Evolutionary conservation across 2,113 vertebrate species (phyloP).

Genomic region (Calypte anna): DNA sequence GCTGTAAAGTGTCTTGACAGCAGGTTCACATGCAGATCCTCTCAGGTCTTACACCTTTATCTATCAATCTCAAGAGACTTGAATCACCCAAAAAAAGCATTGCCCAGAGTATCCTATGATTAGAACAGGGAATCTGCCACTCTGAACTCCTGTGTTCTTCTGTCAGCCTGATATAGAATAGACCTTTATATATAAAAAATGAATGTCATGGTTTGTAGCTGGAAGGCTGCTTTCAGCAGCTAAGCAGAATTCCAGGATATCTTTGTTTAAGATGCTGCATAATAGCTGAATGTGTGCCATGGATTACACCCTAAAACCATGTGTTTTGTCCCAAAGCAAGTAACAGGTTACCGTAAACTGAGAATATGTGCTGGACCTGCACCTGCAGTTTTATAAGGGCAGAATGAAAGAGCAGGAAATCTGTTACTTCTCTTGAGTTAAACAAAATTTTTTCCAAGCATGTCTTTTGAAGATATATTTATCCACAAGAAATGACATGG

Average conservation of each 20-base stretch:
- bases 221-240: not conserved
- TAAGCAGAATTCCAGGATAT: not conserved
- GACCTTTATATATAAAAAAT: not conserved
- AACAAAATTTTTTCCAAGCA: not conserved
- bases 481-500: not conserved
- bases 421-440: not conserved
- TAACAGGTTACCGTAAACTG: not conserved
- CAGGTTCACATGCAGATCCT: not conserved
- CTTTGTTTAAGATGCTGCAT: not conserved
- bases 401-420: not conserved
- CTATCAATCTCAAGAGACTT: slow-evolving; percentile 15
- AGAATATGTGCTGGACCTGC: not conserved
- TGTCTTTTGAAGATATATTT: not conserved
- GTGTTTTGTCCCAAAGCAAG: not conserved
- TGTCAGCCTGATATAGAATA: not conserved
- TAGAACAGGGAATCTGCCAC: not conserved
- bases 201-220: not conserved
- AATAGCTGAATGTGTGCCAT: not conserved
- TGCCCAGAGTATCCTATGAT: not conserved
- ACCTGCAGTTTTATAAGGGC: not conserved
- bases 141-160: not conserved
- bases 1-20: slow-evolving; percentile 14
- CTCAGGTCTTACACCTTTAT: not conserved
- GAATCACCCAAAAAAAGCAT: slow-evolving; percentile 19
- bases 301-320: rapidly evolving